Evolutionary conservation across 2,113 vertebrate genomes (phyloP), one percentile per base, ranked within the genome.

Genomic region (Callaeas wilsoni): DNA sequence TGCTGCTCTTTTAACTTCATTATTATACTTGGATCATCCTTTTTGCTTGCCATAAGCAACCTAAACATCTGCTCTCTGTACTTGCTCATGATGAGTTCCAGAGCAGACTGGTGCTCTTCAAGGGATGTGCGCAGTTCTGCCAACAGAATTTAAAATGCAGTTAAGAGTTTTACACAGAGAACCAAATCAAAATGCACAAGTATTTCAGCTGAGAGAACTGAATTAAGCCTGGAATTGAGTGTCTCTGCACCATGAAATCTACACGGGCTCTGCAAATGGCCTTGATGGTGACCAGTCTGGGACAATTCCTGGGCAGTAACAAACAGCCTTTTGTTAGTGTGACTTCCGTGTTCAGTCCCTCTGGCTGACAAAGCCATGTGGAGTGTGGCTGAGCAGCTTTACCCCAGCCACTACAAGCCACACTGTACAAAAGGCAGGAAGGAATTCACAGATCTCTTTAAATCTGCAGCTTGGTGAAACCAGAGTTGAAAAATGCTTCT

Each of bases 1-100:
- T 99, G 99, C 94, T 99, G 99, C 84, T 99, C 99, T 94, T 99
- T 99, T 71, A 99, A 97, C 98, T 99, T 99, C 44, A 97, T 98
- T 93, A 99, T 98, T 57, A 99, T 98, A 85, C 98, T 69, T 1
- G 98, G 99, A 71, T 99, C 99, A 21, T 99, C 99, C 90, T 98
- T 99, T 96, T 99, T 99, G 97, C 99, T 99, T 3, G 99, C 98
- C 99, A 99, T 99, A 32, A 99, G 98, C 78, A 99, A 95, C 89
- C 99, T 98, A 74, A 99, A 99, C 96, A 99, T 99, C 97, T 99
- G 99, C 92, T 99, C 99, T 87, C 99, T 98, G 96, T 99, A 99
- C 94, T 99, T 99, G 97, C 98, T 99, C 99, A 99, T 99, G 93
- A 99, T 99, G 78, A 99, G 99, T 83, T 99, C 99, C 97, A 99